Evolutionary conservation across 2,113 vertebrate genomes (phyloP).

Genomic region (Dermatemys mawii): DNA sequence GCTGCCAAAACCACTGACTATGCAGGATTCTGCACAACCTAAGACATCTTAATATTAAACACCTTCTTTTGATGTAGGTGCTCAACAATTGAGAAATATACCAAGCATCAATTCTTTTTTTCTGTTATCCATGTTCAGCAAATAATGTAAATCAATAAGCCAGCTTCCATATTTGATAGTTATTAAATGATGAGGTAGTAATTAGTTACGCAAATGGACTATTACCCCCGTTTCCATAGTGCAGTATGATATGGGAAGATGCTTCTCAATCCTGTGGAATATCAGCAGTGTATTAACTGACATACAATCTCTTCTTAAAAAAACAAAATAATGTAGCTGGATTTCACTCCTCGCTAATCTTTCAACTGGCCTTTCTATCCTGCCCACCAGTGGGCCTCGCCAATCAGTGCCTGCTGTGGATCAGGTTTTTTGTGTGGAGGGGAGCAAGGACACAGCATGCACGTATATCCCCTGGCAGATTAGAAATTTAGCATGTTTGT

Average conservation of each 20-base stretch:
- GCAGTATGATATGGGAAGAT: background rate
- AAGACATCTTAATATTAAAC: background rate
- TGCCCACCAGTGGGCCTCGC: too few species aligned
- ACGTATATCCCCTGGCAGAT: too few species aligned
- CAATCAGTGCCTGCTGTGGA: too few species aligned
- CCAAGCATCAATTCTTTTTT: background rate
- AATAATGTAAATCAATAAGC: too few species aligned
- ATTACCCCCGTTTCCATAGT: too few species aligned
- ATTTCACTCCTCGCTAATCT: background rate
- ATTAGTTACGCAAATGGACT: background rate
- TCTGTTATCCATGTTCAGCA: background rate
- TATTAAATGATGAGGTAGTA: background rate
- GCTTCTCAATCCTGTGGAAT: background rate
- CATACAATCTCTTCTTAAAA: background rate
- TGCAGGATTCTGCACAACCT: background rate
- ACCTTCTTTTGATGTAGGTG: background rate
- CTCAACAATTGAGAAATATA: background rate
- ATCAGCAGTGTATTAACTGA: background rate
- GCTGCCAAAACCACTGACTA: background rate
- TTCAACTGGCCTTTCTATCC: background rate
- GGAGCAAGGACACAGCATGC: too few species aligned
- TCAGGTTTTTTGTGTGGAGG: too few species aligned
- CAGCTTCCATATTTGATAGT: too few species aligned
- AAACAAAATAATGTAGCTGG: background rate
- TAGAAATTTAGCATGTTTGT: too few species aligned